phyloP scores from a whole-genome alignment of 1,140 invertebrate species.

The Amyelois transitella region DNA sequence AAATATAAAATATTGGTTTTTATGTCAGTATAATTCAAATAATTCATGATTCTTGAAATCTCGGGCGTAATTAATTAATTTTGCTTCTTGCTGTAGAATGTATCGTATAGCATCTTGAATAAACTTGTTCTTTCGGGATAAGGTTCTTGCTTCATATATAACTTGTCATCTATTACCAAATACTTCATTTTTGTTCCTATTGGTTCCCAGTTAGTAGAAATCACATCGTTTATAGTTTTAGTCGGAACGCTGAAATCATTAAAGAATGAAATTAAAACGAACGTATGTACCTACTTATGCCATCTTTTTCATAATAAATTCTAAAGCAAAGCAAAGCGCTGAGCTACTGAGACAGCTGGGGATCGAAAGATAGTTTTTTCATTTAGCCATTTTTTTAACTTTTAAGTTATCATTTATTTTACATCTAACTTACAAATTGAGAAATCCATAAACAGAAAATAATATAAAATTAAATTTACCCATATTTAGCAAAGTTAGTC shows the following conservation, averaged over 20 bases:
- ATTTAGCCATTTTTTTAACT: too few relatives aligned
- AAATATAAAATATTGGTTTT: too few relatives aligned
- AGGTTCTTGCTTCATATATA: constrained; percentile 43
- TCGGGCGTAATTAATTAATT: not conserved
- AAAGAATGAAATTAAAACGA: constrained; percentile 8
- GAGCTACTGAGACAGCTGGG: too few relatives aligned
- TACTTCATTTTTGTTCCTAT: constrained; percentile 26
- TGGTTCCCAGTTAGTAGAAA: constrained; percentile 53
- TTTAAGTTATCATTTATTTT: too few relatives aligned
- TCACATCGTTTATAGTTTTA: constrained; percentile 18
- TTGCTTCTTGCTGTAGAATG: not conserved
- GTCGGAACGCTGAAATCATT: constrained; percentile 29
- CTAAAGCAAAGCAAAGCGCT: too few relatives aligned
- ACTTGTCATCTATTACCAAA: constrained; percentile 41
- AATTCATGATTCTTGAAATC: too few relatives aligned
- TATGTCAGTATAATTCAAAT: too few relatives aligned
- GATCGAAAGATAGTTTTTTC: too few relatives aligned
- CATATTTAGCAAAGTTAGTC: constrained; percentile 72
- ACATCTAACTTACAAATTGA: too few relatives aligned
- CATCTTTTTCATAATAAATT: too few relatives aligned
- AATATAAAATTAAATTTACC: constrained; percentile 35
- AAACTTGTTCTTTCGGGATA: constrained; percentile 31
- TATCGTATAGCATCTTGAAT: constrained; percentile 6
- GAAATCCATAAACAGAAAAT: not conserved
- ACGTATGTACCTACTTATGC: too few relatives aligned